Evolutionary conservation across 2,888 invertebrate species (phyloP), one percentile per base, ranked within the genome.

Genomic region (Julus scanicus): DNA sequence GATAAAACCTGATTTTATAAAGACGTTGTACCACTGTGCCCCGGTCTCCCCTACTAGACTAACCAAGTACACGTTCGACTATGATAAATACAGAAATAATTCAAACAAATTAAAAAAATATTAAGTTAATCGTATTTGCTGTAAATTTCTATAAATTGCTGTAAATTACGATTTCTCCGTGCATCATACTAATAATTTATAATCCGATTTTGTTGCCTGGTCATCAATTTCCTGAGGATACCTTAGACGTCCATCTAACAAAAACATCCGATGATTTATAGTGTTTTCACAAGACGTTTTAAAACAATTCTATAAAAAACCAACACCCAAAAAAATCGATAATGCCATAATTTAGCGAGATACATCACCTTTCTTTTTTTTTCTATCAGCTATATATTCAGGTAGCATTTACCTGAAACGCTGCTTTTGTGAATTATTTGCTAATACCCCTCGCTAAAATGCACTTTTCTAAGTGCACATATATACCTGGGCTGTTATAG

Each of bases 351-450:
- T 37, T 71, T 80, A 80, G 37, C 13, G 80, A 4, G 80, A 29
- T 37, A 9, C 80, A 37, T 80, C 80, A 80, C 80, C 80, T 80
- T 80, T 80, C 80, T n/a, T n/a, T n/a, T n/a, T n/a, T 11, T 29
- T 9, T 80, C 13, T 37, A 80, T 80, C 80, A 80, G 80, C 37
- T n/a, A n/a, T n/a, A n/a, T 13, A 80, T 80, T 80, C 80, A 80
- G 80, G 80, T 80, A 80, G 80, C 37, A 29, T 80, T 80, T 29
- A 80, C 80, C 80, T 37, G 37, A 37, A 80, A 80, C 8, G 80
- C 13, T 15, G 2, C 11, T 71, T 80, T 80, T 6, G 80, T 13
- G 37, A 80, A 37, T 37, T 80, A 37, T 29, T 80, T 80, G 11
- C 80, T 37, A 37, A 80, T 37, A 80, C 80, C 80, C 80, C 37